These are phyloP conservation scores for Zelostemma sp. DNA, from an alignment of 1,140 invertebrate species.

Conservation along the genomic window DNA sequence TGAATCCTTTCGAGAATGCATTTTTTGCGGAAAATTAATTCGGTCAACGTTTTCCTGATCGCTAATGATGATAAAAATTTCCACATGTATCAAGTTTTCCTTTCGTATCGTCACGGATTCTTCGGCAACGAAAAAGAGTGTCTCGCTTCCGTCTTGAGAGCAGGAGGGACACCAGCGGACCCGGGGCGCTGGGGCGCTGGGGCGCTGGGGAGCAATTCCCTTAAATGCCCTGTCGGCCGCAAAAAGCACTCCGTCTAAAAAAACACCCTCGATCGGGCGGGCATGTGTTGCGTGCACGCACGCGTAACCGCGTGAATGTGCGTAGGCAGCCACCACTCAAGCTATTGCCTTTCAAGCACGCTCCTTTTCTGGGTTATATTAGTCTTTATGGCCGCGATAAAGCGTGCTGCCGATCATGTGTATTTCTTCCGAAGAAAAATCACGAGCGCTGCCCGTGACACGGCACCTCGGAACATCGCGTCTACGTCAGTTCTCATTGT, in stretches of 20 bases:
- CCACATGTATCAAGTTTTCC: background rate
- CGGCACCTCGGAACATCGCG: conserved; percentile 7
- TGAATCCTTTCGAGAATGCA: too few relatives aligned
- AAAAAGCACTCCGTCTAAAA: conserved; percentile 67
- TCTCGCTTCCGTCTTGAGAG: conserved; percentile 37
- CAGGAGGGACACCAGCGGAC: conserved; percentile 44
- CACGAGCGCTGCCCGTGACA: conserved; percentile 35
- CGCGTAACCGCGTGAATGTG: conserved; percentile 40
- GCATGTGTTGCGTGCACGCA: conserved; percentile 39
- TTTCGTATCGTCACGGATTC: background rate
- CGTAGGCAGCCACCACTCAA: conserved; percentile 56
- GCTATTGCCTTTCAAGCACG: conserved; percentile 59
- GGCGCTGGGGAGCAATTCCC: conserved; percentile 65
- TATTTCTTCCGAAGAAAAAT: conserved; percentile 44
- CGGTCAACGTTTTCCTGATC: too few relatives aligned
- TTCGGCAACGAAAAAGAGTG: conserved; percentile 4
- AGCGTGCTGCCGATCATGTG: conserved; percentile 59
- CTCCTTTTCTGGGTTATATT: conserved; percentile 64
- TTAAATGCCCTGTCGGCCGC: conserved; percentile 66
- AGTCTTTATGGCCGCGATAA: conserved; percentile 67
- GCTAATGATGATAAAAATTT: too few relatives aligned
- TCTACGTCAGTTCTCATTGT: too few relatives aligned
- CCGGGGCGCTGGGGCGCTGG: conserved; percentile 38
- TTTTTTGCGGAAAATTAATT: too few relatives aligned
- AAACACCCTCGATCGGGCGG: conserved; percentile 54